Percentiles rank a stretch among this genome's conserved stretches.
Conservation (phyloP, 2,888 invertebrate genomes). For the Pachydiplax longipennis region DNA sequence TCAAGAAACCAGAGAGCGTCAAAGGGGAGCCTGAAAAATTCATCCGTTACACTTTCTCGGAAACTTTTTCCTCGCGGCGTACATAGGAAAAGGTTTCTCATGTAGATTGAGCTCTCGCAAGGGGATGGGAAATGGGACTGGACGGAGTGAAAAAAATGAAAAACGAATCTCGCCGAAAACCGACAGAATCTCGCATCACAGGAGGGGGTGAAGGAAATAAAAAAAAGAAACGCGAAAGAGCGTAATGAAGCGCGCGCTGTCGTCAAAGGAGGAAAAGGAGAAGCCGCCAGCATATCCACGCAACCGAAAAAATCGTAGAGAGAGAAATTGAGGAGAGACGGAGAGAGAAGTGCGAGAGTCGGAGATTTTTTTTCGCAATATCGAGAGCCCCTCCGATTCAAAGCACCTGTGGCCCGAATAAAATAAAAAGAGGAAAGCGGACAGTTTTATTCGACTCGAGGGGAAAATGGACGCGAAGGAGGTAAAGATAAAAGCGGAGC, state of each 20-base stretch:
- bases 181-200: background rate
- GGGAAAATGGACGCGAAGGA: background rate
- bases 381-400: background rate
- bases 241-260: background rate
- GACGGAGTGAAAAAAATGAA: background rate
- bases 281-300: background rate
- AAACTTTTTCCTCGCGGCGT: too few relatives aligned
- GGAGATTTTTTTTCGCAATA: background rate
- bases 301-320: background rate
- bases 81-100: too few relatives aligned
- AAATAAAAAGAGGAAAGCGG: background rate
- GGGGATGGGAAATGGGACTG: background rate
- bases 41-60: too few relatives aligned
- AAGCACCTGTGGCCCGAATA: background rate
- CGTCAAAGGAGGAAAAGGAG: background rate
- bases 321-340: too few relatives aligned
- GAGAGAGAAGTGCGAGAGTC: background rate
- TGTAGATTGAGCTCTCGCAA: background rate
- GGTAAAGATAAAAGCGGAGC: background rate
- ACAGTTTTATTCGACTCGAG: background rate
- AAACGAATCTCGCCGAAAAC: background rate
- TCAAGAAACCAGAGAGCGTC: too few relatives aligned
- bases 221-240: background rate
- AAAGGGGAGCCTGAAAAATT: too few relatives aligned
- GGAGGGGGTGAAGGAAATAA: too few relatives aligned